Percentiles rank a stretch among this genome's conserved stretches.
Evolutionary conservation across 2,113 vertebrate genomes (phyloP).

Genomic region (Bubo bubo): DNA sequence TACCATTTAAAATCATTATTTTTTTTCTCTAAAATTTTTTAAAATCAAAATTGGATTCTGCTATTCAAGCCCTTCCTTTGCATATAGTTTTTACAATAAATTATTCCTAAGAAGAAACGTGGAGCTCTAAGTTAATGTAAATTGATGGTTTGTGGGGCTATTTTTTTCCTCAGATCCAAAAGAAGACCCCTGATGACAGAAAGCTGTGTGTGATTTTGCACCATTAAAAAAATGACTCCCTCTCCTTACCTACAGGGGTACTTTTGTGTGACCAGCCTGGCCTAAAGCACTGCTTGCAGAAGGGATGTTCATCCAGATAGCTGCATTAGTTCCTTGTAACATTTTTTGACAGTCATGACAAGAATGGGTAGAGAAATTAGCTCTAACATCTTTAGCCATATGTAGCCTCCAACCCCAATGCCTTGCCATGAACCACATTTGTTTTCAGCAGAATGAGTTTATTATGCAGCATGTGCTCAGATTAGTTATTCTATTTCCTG

Average conservation of each 20-base stretch:
- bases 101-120: background rate
- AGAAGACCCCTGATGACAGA: background rate
- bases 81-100: background rate
- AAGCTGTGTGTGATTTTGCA: background rate
- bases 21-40: background rate
- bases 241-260: background rate
- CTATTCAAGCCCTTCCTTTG: background rate
- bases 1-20: background rate
- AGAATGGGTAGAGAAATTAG: background rate
- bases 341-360: background rate
- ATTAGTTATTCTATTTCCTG: constrained; percentile 7
- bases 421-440: background rate
- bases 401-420: background rate
- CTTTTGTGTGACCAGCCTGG: background rate
- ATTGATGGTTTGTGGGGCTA: background rate
- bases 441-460: background rate
- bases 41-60: background rate
- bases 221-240: background rate
- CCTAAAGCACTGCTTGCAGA: background rate
- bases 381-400: background rate
- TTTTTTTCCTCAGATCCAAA: background rate
- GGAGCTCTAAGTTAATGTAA: background rate
- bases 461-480: background rate
- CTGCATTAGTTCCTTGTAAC: background rate
- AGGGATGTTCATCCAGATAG: background rate